Evolutionary conservation across 2,888 invertebrate genomes (phyloP), one percentile per base, ranked within the genome.

Genomic region (Melanostoma scalare): DNA sequence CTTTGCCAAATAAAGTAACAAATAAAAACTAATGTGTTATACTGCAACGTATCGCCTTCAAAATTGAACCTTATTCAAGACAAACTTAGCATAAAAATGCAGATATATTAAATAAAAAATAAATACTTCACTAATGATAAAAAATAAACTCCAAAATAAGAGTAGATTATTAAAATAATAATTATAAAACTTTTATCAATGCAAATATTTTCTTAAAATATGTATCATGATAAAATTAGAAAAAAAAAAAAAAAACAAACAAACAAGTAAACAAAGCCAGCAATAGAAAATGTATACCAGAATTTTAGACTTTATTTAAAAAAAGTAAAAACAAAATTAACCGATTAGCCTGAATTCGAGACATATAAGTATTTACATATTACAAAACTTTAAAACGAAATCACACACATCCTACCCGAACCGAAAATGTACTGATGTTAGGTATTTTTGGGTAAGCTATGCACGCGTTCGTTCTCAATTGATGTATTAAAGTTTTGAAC

Each of bases 21-120:
- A 68, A 60, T 60, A 38, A 50, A 55, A 68, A 68, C 9, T 36
- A 61, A 63, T 71, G 69, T 75, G 80, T 80, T 80, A 80, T 60
- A 80, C 69, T 60, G 69, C 71, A 80, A 80, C 79, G 74, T 80
- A 71, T 65, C 75, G 80, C 80, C 80, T 80, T 80, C 58, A 71
- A 71, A 80, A 80, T 75, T 75, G 75, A 80, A 80, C 80, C 80
- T 75, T 75, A 71, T 58, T 71, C 69, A 75, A 75, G 56, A 75
- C 50, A 80, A 78, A 80, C 75, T 71, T 38, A 80, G 46, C n/a
- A 63, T 58, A 31, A 79, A 61, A 74, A 50, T 74, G 74, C 74
- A 69, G 10, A 69, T 73, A 67, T 67, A 79, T 46, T 56, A 9
- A 68, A 20, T 60, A 38, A 38, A 10, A 77, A 55, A 71, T 55